Percentiles rank a stretch among this genome's conserved stretches.
Conservation (phyloP, 2,113 vertebrate genomes). For the Mola mola region DNA sequence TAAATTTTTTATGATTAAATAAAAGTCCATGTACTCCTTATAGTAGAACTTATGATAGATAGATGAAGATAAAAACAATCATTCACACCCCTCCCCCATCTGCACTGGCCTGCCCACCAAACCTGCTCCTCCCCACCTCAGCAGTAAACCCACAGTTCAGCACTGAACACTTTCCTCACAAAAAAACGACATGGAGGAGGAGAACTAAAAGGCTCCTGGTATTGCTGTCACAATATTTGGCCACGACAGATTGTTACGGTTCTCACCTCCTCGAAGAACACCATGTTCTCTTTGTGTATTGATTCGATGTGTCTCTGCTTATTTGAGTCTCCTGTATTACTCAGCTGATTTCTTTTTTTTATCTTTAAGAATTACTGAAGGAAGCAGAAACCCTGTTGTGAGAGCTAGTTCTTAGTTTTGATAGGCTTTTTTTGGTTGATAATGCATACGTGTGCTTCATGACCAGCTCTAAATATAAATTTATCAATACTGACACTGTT, state of each 20-base stretch:
- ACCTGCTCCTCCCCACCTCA: constrained; percentile 22
- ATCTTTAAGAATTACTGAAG: constrained; percentile 7
- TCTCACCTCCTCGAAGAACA: constrained; percentile 21
- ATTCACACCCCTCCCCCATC: constrained; percentile 25
- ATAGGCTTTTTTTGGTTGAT: background rate
- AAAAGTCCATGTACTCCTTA: constrained; percentile 4
- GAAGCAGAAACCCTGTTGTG: no score
- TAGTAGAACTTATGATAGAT: background rate
- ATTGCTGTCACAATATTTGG: constrained; percentile 2
- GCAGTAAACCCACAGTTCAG: constrained; percentile 33
- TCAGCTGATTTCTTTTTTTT: background rate
- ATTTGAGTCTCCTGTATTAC: constrained; percentile 10
- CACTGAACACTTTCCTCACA: constrained; percentile 14
- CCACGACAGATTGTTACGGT: background rate
- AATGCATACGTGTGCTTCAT: constrained; percentile 8
- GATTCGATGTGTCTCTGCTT: constrained; percentile 2
- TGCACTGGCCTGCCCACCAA: constrained; percentile 25
- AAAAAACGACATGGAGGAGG: constrained; percentile 3
- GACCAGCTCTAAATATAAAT: background rate
- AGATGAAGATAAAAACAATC: background rate
- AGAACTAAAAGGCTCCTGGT: constrained; percentile 10
- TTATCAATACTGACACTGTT: background rate
- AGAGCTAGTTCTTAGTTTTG: background rate
- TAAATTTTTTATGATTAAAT: constrained; percentile 39
- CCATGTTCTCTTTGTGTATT: constrained; percentile 25